Percentiles rank a stretch among this genome's conserved stretches.
Evolutionary conservation across 1,140 invertebrate genomes (phyloP).

Genomic region (Drosophila eugracilis): DNA sequence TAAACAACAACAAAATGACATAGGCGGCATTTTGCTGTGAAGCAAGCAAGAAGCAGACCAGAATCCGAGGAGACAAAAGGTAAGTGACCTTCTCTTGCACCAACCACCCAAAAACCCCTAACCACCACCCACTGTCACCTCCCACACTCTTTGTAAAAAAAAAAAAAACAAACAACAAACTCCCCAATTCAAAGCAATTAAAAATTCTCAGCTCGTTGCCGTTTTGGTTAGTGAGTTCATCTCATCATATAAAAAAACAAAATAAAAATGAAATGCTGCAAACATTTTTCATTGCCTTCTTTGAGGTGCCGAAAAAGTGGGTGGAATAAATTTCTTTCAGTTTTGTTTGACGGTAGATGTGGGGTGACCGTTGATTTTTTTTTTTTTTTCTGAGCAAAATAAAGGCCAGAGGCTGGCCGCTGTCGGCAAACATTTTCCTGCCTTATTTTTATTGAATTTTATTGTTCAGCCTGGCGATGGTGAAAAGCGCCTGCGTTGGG

Average conservation of each 20-base stretch:
- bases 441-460: constrained; percentile 74
- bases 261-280: constrained; percentile 3
- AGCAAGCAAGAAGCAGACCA: constrained; percentile 28
- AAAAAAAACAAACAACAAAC: constrained; percentile 13
- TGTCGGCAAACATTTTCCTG: constrained; percentile 66
- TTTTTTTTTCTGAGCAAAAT: constrained; percentile 6
- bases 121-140: not conserved
- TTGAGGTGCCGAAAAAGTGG: constrained; percentile 27
- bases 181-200: constrained; percentile 44
- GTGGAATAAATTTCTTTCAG: not conserved
- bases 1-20: constrained; percentile 31
- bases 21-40: constrained; percentile 33
- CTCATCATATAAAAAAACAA: too few species aligned
- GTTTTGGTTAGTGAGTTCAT: constrained; percentile 4
- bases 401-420: constrained; percentile 46
- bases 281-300: constrained; percentile 66
- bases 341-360: too few species aligned
- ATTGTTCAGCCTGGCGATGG: constrained; percentile 55
- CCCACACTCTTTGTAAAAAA: too few species aligned
- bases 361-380: not conserved
- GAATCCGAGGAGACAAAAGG: constrained; percentile 56
- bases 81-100: constrained; percentile 67
- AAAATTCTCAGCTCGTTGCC: constrained; percentile 44
- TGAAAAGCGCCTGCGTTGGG: constrained; percentile 44
- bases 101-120: not conserved